Conservation (phyloP, 2,888 invertebrate species). For the Drosophila vallismaia region DNA sequence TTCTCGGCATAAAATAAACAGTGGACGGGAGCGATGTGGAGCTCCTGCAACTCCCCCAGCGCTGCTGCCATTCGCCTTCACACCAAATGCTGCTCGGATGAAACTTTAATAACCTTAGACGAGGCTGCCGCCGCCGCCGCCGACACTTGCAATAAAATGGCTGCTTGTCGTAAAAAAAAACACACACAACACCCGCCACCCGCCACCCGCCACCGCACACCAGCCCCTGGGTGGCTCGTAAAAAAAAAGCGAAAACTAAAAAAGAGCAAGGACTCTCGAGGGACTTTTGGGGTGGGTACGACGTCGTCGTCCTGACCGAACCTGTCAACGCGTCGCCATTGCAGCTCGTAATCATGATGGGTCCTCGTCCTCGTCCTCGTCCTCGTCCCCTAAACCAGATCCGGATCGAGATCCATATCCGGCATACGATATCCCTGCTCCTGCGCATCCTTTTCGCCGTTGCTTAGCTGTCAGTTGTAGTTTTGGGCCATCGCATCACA, state of each 20-base stretch:
- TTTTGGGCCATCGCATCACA: slow-evolving; percentile 55
- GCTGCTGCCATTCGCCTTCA: slow-evolving; percentile 60
- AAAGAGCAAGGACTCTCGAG: slow-evolving; percentile 11
- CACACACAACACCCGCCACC: slow-evolving; percentile 15
- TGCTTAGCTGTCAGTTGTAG: slow-evolving; percentile 52
- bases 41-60: slow-evolving; percentile 4
- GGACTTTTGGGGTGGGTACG: not conserved
- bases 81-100: slow-evolving; percentile 52
- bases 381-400: slow-evolving; percentile 1
- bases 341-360: slow-evolving; percentile 64
- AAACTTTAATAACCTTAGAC: slow-evolving; percentile 75
- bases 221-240: slow-evolving; percentile 26
- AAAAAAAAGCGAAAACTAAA: slow-evolving; percentile 20
- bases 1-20: slow-evolving; percentile 71
- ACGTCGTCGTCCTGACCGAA: slow-evolving; percentile 38
- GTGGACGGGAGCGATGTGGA: slow-evolving; percentile 6
- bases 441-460: not conserved
- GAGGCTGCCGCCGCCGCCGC: slow-evolving; percentile 27
- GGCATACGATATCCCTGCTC: not conserved
- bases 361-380: slow-evolving; percentile 15
- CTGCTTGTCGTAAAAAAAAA: slow-evolving; percentile 65
- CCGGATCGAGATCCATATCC: not conserved
- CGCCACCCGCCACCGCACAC: not conserved
- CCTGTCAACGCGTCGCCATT: slow-evolving; percentile 71
- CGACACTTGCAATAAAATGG: slow-evolving; percentile 70